Evolutionary conservation across 2,888 invertebrate genomes (phyloP), one percentile per base, ranked within the genome.

Genomic region (Andrena trimmerana): DNA sequence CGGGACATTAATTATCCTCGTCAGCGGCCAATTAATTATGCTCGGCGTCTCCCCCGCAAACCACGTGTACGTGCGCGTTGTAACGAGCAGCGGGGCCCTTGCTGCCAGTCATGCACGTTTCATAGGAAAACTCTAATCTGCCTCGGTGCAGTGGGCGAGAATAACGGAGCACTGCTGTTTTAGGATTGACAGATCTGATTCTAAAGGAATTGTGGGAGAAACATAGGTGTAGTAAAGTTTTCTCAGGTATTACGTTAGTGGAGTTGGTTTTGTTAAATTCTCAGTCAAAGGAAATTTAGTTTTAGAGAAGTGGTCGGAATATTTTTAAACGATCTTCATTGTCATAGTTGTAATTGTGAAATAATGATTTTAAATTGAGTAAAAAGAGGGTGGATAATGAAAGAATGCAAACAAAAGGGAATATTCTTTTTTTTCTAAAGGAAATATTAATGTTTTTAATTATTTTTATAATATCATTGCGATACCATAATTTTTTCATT

Each of bases 1-100:
- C 60, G 77, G 85, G 80, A 89, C 87, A 82, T 89, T 90, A 88
- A 89, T 89, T 89, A 87, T 78, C 65, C 78, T 81, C 86, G 81
- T 86, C 84, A 82, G 80, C 65, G 74, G 60, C 31, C 83, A 81
- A 83, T 89, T 89, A 89, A 90, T 88, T 87, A 88, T 85, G 77
- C 76, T 57, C 8, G 33, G 60, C 63, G 59, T 48, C 54, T 29
- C 57, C 33, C 60, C 60, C 13, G 24, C 70, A n/a, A 24, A 72
- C 29, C 52, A 66, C 54, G 71, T 71, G 74, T 50, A 65, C 31
- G 71, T 69, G 60, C 48, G 16, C 62, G 36, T 54, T 63, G 73
- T 78, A 78, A 78, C 81, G 74, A 70, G 74, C 62, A 59, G 59
- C n/a, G 24, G 31, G 31, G n/a, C 50, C 54, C 48, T 78, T 60